These are phyloP conservation scores for Melipona bicolor DNA, from an alignment of 2,888 invertebrate genomes.

Conservation along the genomic window DNA sequence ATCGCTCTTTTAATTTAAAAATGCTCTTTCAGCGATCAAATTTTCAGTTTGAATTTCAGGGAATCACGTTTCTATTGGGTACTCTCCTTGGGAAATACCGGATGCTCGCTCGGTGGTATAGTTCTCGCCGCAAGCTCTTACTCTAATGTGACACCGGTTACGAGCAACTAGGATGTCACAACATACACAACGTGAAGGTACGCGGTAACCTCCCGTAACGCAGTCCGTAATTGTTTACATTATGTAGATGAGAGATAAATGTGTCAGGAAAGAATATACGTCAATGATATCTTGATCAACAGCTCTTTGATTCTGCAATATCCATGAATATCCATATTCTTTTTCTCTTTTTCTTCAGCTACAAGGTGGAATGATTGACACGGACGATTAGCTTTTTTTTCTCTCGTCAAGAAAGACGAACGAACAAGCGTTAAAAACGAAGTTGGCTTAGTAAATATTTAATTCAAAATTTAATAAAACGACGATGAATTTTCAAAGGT, in stretches of 20 bases:
- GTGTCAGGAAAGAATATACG: conserved; percentile 55
- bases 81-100: neutral
- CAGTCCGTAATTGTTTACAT: conserved; percentile 52
- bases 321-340: conserved; percentile 1
- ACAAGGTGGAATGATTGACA: neutral
- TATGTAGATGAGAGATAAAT: conserved; percentile 64
- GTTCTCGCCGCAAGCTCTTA: conserved; percentile 11
- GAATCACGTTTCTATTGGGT: neutral
- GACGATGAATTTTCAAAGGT: too few relatives aligned
- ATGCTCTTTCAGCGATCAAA: too few relatives aligned
- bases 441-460: neutral
- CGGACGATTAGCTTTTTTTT: neutral
- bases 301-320: conserved; percentile 54
- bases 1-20: too few relatives aligned
- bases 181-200: conserved; percentile 19
- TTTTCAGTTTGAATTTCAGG: too few relatives aligned
- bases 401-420: neutral
- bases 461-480: too few relatives aligned
- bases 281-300: conserved; percentile 53
- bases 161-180: conserved; percentile 38
- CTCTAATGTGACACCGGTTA: conserved; percentile 36
- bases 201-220: conserved; percentile 12
- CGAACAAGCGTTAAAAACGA: neutral
- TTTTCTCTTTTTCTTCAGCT: conserved; percentile 14
- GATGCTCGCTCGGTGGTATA: neutral